Conservation (phyloP, 2,113 vertebrate species). For the Pungitius pungitius region DNA sequence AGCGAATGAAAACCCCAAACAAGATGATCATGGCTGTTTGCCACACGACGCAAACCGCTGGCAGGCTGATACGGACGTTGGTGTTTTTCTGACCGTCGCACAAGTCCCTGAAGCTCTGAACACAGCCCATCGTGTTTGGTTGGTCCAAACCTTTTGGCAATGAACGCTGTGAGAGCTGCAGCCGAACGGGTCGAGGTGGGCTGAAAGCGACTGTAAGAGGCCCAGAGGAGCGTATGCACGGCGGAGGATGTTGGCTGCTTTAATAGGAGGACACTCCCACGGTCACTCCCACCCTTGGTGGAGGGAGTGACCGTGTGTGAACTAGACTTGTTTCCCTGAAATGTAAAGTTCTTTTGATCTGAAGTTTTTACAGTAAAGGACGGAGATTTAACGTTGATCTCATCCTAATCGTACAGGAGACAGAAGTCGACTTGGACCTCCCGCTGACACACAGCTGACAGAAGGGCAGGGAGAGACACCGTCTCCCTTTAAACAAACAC, state of each 20-base stretch:
- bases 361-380: background rate
- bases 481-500: constrained; percentile 8
- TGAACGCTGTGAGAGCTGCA: background rate
- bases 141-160: background rate
- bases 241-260: constrained; percentile 6
- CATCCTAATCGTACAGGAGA: background rate
- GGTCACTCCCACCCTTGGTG: constrained; percentile 34
- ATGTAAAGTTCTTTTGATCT: background rate
- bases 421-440: no score
- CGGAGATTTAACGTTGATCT: background rate
- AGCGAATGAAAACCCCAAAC: constrained; percentile 92
- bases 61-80: constrained; percentile 85
- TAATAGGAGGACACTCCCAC: constrained; percentile 52
- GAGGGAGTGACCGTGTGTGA: background rate
- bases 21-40: constrained; percentile 90
- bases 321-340: background rate
- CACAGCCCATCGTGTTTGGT: constrained; percentile 69
- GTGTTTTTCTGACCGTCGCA: constrained; percentile 84
- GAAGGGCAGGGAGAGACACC: background rate
- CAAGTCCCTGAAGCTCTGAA: constrained; percentile 66
- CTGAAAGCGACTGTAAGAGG: constrained; percentile 8
- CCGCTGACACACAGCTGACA: background rate
- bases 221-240: constrained; percentile 30
- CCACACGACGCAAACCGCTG: constrained; percentile 87
- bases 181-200: background rate